Percentiles rank a stretch among this genome's conserved stretches.
Evolutionary conservation across 2,797 vertebrate species (phyloP).

Genomic region (Melanotaenia nigrans): DNA sequence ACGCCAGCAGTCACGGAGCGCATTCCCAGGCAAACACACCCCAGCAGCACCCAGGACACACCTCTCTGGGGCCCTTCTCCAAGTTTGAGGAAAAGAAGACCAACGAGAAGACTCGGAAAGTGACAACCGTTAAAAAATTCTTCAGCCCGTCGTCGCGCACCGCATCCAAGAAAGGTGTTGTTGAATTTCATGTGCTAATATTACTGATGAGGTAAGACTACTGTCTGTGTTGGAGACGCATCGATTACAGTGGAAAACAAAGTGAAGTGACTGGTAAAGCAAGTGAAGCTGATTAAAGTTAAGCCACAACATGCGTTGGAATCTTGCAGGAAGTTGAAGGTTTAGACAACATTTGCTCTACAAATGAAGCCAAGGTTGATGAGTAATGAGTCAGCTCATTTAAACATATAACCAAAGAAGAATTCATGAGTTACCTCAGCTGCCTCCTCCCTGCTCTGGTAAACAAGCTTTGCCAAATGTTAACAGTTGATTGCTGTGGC

Average conservation of each 20-base stretch:
- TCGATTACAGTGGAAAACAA: too few species aligned
- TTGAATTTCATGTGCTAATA: neutral
- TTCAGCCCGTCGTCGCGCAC: constrained; percentile 95
- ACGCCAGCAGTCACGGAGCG: constrained; percentile 89
- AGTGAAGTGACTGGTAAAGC: too few species aligned
- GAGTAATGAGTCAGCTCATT: too few species aligned
- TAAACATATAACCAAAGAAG: neutral
- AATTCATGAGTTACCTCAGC: neutral
- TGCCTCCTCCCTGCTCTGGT: neutral
- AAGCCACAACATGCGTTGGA: too few species aligned
- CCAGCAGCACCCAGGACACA: constrained; percentile 73
- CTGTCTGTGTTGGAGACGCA: too few species aligned
- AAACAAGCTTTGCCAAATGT: neutral
- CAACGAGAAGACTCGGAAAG: constrained; percentile 95
- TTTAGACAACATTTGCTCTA: too few species aligned
- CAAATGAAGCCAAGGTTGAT: too few species aligned
- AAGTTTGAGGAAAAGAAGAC: constrained; percentile 99
- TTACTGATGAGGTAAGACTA: neutral
- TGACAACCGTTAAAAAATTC: constrained; percentile 98
- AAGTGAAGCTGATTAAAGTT: too few species aligned
- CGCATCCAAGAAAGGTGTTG: constrained; percentile 91
- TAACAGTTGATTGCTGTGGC: neutral
- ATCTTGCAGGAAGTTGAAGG: too few species aligned
- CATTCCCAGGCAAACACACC: constrained; percentile 63
- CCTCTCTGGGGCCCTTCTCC: constrained; percentile 89